These are phyloP conservation scores for Anthopleura sola DNA, from an alignment of 64 coral and sea anemone species.

Conservation along the genomic window DNA sequence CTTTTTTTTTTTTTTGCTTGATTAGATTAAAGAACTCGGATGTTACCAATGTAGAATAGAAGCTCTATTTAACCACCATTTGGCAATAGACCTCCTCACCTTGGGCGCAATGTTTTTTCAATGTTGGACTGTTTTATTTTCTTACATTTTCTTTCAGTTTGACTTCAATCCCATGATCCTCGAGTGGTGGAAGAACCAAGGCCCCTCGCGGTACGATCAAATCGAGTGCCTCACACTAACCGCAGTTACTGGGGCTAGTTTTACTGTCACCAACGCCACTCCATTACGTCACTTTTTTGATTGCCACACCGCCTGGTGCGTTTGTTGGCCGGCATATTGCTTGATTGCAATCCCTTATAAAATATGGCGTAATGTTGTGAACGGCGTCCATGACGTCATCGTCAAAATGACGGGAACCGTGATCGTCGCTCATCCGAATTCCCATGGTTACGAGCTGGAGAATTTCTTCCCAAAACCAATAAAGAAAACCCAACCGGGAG, in stretches of 20 bases:
- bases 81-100: no score
- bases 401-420: slow-evolving; percentile 45
- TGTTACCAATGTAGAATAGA: no score
- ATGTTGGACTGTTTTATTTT: no score
- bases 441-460: slow-evolving; percentile 24
- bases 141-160: slow-evolving; percentile 41
- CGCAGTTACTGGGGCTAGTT: slow-evolving; percentile 59
- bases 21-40: no score
- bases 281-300: slow-evolving; percentile 77
- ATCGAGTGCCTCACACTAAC: slow-evolving; percentile 73
- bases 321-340: slow-evolving; percentile 75
- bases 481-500: not conserved
- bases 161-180: slow-evolving; percentile 66
- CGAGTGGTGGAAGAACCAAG: slow-evolving; percentile 78
- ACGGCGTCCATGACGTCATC: slow-evolving; percentile 55
- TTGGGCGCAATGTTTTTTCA: no score
- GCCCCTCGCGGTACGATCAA: slow-evolving; percentile 55
- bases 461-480: slow-evolving; percentile 1
- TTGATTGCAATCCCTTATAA: slow-evolving; percentile 72
- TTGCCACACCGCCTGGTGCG: slow-evolving; percentile 72
- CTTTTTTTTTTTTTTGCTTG: no score
- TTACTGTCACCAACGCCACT: slow-evolving; percentile 64
- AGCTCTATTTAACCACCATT: no score
- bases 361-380: slow-evolving; percentile 55
- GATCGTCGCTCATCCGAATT: slow-evolving; percentile 17